Percentiles rank a stretch among this genome's conserved stretches.
phyloP scores from a whole-genome alignment of 1,140 invertebrate genomes.

The Aporrectodea caliginosa region DNA sequence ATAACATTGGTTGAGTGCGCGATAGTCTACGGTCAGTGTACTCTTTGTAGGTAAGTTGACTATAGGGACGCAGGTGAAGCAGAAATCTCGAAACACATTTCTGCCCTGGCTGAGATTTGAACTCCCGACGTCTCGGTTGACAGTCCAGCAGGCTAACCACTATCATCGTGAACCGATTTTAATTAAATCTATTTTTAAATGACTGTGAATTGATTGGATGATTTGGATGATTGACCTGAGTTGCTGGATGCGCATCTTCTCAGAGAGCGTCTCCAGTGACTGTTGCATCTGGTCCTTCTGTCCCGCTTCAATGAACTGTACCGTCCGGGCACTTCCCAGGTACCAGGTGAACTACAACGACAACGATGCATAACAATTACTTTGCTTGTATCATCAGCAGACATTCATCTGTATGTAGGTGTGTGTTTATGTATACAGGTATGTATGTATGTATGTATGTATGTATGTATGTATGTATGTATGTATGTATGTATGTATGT shows the following conservation, averaged over 20 bases:
- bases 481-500: not conserved
- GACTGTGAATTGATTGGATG: too few relatives aligned
- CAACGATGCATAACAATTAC: not conserved
- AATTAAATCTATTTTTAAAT: too few relatives aligned
- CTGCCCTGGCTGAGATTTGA: too few relatives aligned
- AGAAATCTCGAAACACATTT: too few relatives aligned
- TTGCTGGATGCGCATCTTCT: slow-evolving; percentile 22
- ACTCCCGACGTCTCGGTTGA: too few relatives aligned
- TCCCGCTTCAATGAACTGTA: slow-evolving; percentile 32
- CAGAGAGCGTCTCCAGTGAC: slow-evolving; percentile 8
- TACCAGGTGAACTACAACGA: not conserved
- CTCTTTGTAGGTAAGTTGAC: too few relatives aligned
- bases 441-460: not conserved
- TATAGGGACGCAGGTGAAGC: too few relatives aligned
- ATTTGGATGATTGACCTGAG: slow-evolving; percentile 19
- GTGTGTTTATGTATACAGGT: not conserved
- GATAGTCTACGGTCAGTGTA: too few relatives aligned
- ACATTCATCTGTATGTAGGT: not conserved
- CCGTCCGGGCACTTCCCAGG: slow-evolving; percentile 17
- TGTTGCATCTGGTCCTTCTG: slow-evolving; percentile 23
- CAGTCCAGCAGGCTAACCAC: too few relatives aligned
- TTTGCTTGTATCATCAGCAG: not conserved
- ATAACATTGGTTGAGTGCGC: too few relatives aligned
- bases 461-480: not conserved
- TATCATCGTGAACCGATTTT: too few relatives aligned